Evolutionary conservation across 1,140 invertebrate species (phyloP), one percentile per base, ranked within the genome.

Genomic region (Halesus radiatus): DNA sequence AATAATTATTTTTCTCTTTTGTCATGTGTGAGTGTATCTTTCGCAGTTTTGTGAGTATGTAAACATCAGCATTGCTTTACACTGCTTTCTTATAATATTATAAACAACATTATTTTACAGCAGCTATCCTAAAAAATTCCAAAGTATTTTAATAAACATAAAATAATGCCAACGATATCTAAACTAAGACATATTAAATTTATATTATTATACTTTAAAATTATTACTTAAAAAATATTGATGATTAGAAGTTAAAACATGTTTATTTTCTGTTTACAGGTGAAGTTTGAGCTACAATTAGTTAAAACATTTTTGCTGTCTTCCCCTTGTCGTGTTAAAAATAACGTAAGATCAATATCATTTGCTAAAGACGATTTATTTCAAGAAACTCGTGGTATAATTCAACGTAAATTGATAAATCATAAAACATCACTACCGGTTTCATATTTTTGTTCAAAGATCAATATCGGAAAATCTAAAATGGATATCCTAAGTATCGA

Each of bases 31-130:
- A 18, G 13, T 32, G 74, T 45, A 3, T 62, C 37, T 45, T 64
- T 16, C n/a, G 56, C 6, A 18, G 37, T 76, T 18, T 64, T 76
- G 74, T 76, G 18, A 76, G 74, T 76, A 62, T 76, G 54, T 60
- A 23, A 18, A 72, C 37, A 45, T 45, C 37, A 45, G 8, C 8
- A 13, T 45, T 13, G 10, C 37, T 10, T 45, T 13, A 45, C 37
- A 45, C 37, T 45, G 1, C 37, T 45, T 45, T 45, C 0, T 45
- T 13, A 13, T 45, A 13, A 45, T 1, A 45, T 45, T 45, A 45
- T 13, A 1, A 45, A 45, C 7, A 8, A 45, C 0, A 45, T 13
- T 37, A 29, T 37, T 37, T 45, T 13, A 45, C 37, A 7, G 10
- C 37, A 45, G 8, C 10, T 45, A 10, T 10, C 37, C 13, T 45